phyloP scores from a whole-genome alignment of 2,888 invertebrate species.

The Antheraea assamensis region DNA sequence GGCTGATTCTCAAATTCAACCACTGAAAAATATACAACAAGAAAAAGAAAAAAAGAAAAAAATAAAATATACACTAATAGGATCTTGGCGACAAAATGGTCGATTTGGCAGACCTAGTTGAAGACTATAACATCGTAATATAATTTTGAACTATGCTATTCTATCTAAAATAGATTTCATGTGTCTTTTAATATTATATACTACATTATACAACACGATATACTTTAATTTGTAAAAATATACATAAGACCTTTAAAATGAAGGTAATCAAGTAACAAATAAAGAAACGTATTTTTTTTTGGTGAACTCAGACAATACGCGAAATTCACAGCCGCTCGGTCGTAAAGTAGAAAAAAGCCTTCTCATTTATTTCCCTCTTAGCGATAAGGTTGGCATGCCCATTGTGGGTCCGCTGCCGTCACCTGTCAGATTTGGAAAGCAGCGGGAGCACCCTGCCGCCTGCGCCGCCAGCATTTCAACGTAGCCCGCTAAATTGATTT shows the following conservation, averaged over 20 bases:
- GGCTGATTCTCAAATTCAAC: no score
- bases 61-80: no score
- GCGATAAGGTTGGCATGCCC: constrained; percentile 64
- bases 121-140: no score
- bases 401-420: constrained; percentile 62
- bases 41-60: no score
- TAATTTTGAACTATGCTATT: no score
- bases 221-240: neutral
- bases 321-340: constrained; percentile 54
- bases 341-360: constrained; percentile 64
- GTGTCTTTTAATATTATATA: neutral
- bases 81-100: no score
- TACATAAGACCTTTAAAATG: constrained; percentile 6
- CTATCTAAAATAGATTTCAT: neutral
- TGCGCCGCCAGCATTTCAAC: constrained; percentile 19
- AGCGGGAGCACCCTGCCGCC: constrained; percentile 19
- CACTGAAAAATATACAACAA: no score
- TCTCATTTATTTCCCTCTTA: constrained; percentile 71
- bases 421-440: constrained; percentile 65
- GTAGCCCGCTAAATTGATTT: constrained; percentile 49
- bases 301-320: constrained; percentile 51
- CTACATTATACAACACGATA: no score
- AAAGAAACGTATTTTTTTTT: constrained; percentile 40
- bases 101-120: no score
- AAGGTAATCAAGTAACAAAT: constrained; percentile 23